Conservation (phyloP, 1,140 invertebrate species). For the Lasioglossum albipes region DNA sequence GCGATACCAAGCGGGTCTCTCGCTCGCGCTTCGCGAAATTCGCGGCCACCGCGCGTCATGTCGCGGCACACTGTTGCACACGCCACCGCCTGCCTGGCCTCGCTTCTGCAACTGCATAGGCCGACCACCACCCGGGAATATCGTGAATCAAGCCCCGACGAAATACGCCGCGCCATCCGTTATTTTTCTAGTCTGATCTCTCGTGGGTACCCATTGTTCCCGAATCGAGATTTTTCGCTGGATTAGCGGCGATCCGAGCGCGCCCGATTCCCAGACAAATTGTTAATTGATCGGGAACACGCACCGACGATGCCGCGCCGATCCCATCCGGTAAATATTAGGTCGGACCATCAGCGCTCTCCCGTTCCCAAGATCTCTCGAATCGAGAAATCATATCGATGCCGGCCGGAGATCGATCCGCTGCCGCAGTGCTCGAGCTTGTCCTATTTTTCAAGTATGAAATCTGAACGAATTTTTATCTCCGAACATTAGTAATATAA, state of each 20-base stretch:
- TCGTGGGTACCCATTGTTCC: background rate
- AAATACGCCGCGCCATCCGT: background rate
- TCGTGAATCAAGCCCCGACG: conserved; percentile 1
- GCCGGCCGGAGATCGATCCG: background rate
- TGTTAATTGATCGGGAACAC: conserved; percentile 1
- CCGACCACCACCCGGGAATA: background rate
- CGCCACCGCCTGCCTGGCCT: too few relatives aligned
- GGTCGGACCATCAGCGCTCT: background rate
- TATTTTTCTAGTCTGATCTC: background rate
- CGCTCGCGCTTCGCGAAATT: background rate
- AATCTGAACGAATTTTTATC: too few relatives aligned
- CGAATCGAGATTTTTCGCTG: background rate
- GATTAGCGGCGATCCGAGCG: background rate
- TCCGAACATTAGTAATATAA: too few relatives aligned
- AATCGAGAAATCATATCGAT: background rate
- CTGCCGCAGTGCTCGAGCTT: too few relatives aligned
- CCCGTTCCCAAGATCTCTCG: background rate
- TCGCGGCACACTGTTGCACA: background rate
- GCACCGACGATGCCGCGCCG: background rate
- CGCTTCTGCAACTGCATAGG: too few relatives aligned
- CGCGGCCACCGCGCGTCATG: too few relatives aligned
- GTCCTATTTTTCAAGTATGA: too few relatives aligned
- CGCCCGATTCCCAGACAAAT: background rate
- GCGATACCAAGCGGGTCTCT: too few relatives aligned
- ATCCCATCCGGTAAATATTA: background rate